Percentiles rank a stretch among this genome's conserved stretches.
Conservation (phyloP, 2,797 vertebrate genomes). For the Acanthurus leucopareius region DNA sequence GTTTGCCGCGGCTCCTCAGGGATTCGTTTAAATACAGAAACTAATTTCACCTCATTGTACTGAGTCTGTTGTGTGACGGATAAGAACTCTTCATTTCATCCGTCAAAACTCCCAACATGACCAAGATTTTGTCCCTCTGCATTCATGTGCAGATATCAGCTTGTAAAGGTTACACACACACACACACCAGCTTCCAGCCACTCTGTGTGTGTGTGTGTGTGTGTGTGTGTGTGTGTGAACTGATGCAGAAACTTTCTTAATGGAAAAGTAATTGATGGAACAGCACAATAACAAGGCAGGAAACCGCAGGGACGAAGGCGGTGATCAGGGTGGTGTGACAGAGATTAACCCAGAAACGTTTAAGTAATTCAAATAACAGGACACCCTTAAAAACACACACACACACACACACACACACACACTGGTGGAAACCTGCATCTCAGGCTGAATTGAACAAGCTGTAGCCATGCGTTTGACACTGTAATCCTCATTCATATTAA, state of each 20-base stretch:
- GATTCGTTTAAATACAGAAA: no score
- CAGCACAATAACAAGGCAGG: neutral
- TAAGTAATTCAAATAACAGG: neutral
- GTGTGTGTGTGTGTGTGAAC: neutral
- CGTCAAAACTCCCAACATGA: no score
- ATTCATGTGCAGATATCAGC: no score
- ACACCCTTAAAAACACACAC: neutral
- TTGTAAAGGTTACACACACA: no score
- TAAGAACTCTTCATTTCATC: no score
- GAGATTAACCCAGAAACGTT: neutral
- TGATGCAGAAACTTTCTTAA: neutral
- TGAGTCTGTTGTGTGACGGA: no score
- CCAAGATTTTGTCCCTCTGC: no score
- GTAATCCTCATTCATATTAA: conserved; percentile 43
- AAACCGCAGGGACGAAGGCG: no score
- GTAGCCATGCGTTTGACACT: neutral
- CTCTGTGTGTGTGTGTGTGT: neutral
- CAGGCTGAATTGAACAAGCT: neutral
- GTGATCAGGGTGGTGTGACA: neutral
- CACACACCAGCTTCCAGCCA: neutral
- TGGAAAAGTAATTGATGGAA: neutral
- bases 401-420: neutral
- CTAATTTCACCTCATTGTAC: no score
- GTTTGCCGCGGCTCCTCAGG: no score
- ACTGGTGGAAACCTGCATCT: neutral